Percentiles rank a stretch among this genome's conserved stretches.
phyloP scores from a whole-genome alignment of 1,140 invertebrate species.

The Drosophila pseudoananassae region DNA sequence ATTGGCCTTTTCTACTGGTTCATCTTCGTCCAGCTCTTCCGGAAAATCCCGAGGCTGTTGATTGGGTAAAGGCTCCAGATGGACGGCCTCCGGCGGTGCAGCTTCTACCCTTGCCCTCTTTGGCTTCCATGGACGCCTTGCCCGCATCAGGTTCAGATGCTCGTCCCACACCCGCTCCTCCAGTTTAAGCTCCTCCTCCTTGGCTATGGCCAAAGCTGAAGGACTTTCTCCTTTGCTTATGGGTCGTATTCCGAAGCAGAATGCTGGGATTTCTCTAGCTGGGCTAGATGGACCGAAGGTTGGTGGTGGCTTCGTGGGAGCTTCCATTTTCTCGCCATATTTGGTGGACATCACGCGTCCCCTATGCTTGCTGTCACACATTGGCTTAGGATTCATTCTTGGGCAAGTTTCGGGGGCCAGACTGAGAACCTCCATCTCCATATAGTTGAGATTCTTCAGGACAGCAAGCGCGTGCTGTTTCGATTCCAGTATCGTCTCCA shows the following conservation, averaged over 20 bases:
- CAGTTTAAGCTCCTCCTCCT: conserved; percentile 49
- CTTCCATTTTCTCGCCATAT: conserved; percentile 12
- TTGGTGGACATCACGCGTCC: background rate
- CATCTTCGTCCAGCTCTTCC: background rate
- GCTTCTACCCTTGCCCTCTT: conserved; percentile 24
- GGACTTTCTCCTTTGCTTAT: conserved; percentile 10
- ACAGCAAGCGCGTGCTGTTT: conserved; percentile 40
- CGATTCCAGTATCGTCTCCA: conserved; percentile 16
- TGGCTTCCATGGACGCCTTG: conserved; percentile 1
- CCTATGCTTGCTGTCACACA: background rate
- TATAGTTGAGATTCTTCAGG: conserved; percentile 33
- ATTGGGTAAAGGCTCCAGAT: conserved; percentile 17
- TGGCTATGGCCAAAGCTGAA: conserved; percentile 12
- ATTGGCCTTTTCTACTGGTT: background rate
- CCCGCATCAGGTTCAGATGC: conserved; percentile 16
- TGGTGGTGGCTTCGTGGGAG: background rate
- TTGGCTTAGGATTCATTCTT: background rate
- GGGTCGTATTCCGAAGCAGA: conserved; percentile 48
- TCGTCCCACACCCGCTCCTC: conserved; percentile 54
- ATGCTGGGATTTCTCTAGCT: background rate
- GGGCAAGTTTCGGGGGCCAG: conserved; percentile 9
- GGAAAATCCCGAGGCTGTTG: background rate
- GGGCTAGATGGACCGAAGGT: background rate
- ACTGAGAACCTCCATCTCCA: conserved; percentile 46
- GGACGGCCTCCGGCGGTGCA: conserved; percentile 43